Conservation (phyloP, 2,113 vertebrate genomes). For the Phyllopteryx taeniolatus region DNA sequence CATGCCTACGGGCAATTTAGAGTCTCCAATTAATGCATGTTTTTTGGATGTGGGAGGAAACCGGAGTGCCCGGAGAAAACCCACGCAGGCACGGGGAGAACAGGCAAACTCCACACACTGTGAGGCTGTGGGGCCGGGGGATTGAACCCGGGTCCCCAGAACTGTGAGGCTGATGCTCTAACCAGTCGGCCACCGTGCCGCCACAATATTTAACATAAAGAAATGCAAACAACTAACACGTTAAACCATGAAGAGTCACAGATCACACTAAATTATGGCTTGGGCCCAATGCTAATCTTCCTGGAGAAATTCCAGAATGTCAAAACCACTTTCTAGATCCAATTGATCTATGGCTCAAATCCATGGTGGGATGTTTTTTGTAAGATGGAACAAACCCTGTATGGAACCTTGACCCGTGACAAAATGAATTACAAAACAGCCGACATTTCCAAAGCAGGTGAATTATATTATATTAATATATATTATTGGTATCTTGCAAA, state of each 20-base stretch:
- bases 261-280: constrained; percentile 17
- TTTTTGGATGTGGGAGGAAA: too few species aligned
- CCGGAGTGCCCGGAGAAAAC: too few species aligned
- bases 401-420: background rate
- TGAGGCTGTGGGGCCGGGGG: too few species aligned
- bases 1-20: too few species aligned
- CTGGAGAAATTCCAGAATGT: constrained; percentile 22
- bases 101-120: too few species aligned
- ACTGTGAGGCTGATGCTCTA: too few species aligned
- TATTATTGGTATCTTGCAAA: background rate
- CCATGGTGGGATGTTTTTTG: background rate
- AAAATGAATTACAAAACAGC: background rate
- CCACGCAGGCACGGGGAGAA: too few species aligned
- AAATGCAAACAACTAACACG: constrained; percentile 32
- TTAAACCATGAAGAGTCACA: constrained; percentile 3
- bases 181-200: too few species aligned
- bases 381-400: background rate
- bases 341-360: constrained; percentile 16
- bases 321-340: constrained; percentile 20
- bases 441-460: background rate
- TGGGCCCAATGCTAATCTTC: constrained; percentile 8
- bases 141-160: too few species aligned
- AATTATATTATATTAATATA: background rate
- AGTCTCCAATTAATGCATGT: too few species aligned
- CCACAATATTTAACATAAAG: constrained; percentile 25